Evolutionary conservation across 1,140 invertebrate species (phyloP), one percentile per base, ranked within the genome.

Genomic region (Mamestra configurata): DNA sequence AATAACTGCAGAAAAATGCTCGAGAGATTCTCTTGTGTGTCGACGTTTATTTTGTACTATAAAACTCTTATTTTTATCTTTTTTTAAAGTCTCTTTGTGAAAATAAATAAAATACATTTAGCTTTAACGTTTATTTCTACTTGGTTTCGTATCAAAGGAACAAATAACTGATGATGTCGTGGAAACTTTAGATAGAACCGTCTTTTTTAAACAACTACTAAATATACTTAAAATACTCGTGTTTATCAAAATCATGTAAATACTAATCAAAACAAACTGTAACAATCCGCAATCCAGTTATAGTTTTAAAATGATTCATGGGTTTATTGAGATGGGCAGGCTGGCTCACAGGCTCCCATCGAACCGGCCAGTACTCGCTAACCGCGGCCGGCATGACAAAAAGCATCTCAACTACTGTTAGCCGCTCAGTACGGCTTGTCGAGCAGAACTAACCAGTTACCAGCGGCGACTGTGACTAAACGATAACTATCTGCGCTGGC

Each of bases 271-370:
- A 66, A 66, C 35, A 66, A 64, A 61, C 6, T n/a, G 8, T 11
- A 43, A 20, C 18, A 66, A 40, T 20, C 35, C 35, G 61, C 35
- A 37, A 40, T 66, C 61, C 61, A 49, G 40, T 70, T 31, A 51
- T 51, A 72, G 22, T 53, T 55, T 72, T 35, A 51, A 72, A 72
- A 55, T 72, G 20, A 55, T 72, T 72, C 70, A 72, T 37, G 31
- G 70, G 3, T 37, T 37, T 55, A 72, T 72, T 72, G 1, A 72
- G 55, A 72, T 55, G 2, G 7, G 13, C 18, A n/a, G 40, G 4
- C 22, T 10, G 55, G 15, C 24, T 64, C 5, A 31, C 59, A 0
- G 53, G 7, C n/a, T 64, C 4, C 15, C 68, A 31, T 40, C 71
- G 24, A n/a, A 73, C 10, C 18, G 71, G 53, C 18, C 15, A 15